Base-by-base conservation (phyloP, 2,113 vertebrate species). In the Lanius ludovicianus region DNA sequence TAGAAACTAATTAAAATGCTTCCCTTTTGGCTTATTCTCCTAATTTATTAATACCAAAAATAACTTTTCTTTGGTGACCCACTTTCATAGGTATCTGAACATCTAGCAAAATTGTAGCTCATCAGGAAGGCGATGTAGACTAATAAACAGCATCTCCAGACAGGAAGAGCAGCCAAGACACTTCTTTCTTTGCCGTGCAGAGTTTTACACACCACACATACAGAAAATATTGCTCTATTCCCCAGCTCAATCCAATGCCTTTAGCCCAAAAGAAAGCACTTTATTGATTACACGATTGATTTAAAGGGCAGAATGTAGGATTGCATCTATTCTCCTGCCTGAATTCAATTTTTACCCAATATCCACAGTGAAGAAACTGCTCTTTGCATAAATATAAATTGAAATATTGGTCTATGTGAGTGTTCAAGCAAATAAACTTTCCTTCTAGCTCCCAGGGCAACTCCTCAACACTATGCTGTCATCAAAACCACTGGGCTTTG, bases 1-100 rank as follows among this genome's bases (percentile, higher is more conserved):
- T 84, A 68, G 95, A 96, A 97, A 95, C 93, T 96, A 93, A 96
- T 97, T 96, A 97, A 96, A 94, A 96, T 96, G 92, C 86, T 97
- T 95, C 92, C 92, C 95, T 96, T 96, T 97, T 97, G 93, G 93
- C 92, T 97, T 93, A 82, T 93, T 97, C 93, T 96, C 83, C 93
- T 97, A 90, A 95, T 96, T 96, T 97, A 96, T 96, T 96, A 96
- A 93, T 96, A 96, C 60, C 67, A 82, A 88, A 96, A 97, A 94
- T 96, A 96, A 96, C 90, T 96, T 96, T 92, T 90, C 88, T 95
- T 93, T 90, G 49, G 76, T 96, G 96, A 97, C 96, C 96, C 96
- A 97, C 80, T 97, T 97, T 95, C 57, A 25, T 84, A 94, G 90
- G 95, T 96, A 88, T 96, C 92, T 93, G 90, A 96, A 77, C 80